Evolutionary conservation across 2,113 vertebrate genomes (phyloP), one percentile per base, ranked within the genome.

Genomic region (Acanthochromis polyacanthus): DNA sequence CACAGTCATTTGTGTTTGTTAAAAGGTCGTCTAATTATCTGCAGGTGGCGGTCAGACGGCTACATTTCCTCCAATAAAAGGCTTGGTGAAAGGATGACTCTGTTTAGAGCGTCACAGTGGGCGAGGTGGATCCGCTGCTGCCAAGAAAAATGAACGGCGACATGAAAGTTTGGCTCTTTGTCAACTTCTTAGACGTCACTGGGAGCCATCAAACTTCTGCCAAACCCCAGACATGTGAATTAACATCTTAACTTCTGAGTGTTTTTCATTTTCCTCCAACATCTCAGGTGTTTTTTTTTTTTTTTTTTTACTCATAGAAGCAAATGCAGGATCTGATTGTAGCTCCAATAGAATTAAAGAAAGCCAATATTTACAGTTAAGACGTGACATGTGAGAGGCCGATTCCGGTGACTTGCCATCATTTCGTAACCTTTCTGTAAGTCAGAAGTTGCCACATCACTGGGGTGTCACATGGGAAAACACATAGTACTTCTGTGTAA

Each of bases 401-500:
- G 17, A 46, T 10, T 0, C 3, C 0, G 45, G 17, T 53, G 43
- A 75, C 36, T 63, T 78, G 20, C 25, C 15, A 28, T n/a, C 28
- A 65, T 83, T 59, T 72, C 60, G 30, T 25, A 82, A 71, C 30
- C 14, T n/a, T 67, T 36, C 71, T 61, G 59, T 14, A 28, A 52
- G 56, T 11, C 6, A n/a, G 10, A 5, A 69, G 69, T 74, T 74
- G 43, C 45, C 30, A 74, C 55, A 80, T 67, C 55, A 40, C 19
- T 16, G 16, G 65, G 66, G 65, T 62, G 48, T 71, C 30, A 45
- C 43, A 4, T 60, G 46, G 32, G 70, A 61, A 75, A 71, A 64
- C 3, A 50, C 65, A 28, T 11, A 36, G n/a, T 61, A 30, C 43
- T 46, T 46, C 23, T 71, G 28, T 76, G 46, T 69, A 43, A 23